Evolutionary conservation across 2,888 invertebrate genomes (phyloP).

Genomic region (Lomographa bimaculata): DNA sequence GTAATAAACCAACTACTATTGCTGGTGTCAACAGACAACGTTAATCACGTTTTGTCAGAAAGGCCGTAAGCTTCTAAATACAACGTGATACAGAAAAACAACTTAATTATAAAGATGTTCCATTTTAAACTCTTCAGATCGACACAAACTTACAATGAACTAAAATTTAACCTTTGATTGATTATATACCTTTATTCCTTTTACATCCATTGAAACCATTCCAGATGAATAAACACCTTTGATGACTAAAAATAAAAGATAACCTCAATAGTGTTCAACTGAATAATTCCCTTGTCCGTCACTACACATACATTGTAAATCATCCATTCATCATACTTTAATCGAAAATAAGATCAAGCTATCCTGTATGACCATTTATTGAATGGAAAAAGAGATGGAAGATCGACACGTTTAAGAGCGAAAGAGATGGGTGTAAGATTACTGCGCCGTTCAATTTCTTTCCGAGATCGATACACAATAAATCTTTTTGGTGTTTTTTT

Average conservation of each 20-base stretch:
- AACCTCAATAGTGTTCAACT: slow-evolving; percentile 43
- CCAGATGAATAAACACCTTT: slow-evolving; percentile 24
- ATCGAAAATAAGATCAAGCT: slow-evolving; percentile 64
- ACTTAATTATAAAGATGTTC: no score
- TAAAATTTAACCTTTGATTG: slow-evolving; percentile 4
- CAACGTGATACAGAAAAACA: no score
- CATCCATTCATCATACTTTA: slow-evolving; percentile 68
- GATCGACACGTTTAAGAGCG: slow-evolving; percentile 21
- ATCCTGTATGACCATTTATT: slow-evolving; percentile 51
- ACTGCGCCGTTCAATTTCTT: slow-evolving; percentile 63
- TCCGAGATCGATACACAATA: slow-evolving; percentile 72
- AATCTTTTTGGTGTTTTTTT: slow-evolving; percentile 55
- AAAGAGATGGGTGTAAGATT: slow-evolving; percentile 44
- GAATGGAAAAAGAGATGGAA: slow-evolving; percentile 54
- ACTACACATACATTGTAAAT: slow-evolving; percentile 48
- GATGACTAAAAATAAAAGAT: slow-evolving; percentile 21
- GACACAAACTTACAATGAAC: slow-evolving; percentile 1
- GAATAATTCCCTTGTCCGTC: slow-evolving; percentile 50
- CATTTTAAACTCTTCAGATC: no score
- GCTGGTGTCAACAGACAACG: no score
- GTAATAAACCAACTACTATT: no score
- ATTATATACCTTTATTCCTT: slow-evolving; percentile 13
- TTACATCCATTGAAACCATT: slow-evolving; percentile 17
- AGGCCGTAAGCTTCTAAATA: no score
- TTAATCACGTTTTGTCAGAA: no score